A percentile compares a stretch with the other conserved stretches of the same genome.
These are phyloP conservation scores for Lasioglossum vierecki DNA, from an alignment of 2,888 invertebrate genomes.

Conservation along the genomic window DNA sequence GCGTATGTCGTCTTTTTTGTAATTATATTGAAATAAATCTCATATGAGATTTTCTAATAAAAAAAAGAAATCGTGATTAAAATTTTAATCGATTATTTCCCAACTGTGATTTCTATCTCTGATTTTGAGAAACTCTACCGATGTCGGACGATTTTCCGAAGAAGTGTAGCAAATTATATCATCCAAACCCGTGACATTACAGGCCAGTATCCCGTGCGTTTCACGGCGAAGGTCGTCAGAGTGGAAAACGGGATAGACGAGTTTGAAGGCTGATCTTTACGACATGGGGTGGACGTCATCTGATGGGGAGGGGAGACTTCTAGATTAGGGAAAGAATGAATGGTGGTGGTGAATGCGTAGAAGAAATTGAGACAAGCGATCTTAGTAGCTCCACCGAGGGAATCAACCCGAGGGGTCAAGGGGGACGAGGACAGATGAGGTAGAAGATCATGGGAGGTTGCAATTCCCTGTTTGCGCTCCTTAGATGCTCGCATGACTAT, in stretches of 20 bases:
- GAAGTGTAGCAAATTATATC: background rate
- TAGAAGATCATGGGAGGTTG: background rate
- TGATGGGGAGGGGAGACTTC: conserved; percentile 38
- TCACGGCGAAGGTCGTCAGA: conserved; percentile 29
- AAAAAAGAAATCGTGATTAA: no score
- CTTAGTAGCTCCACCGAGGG: conserved; percentile 21
- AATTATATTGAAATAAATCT: no score
- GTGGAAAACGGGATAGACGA: conserved; percentile 29
- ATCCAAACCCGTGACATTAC: conserved; percentile 34
- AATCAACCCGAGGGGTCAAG: background rate
- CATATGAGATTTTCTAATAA: no score
- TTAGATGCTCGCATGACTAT: background rate
- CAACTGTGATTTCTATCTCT: no score
- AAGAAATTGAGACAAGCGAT: conserved; percentile 54
- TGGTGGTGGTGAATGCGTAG: conserved; percentile 42
- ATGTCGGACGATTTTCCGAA: background rate
- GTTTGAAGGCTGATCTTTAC: conserved; percentile 27
- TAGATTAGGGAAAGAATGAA: conserved; percentile 46
- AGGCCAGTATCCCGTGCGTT: conserved; percentile 31
- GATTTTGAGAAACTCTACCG: background rate
- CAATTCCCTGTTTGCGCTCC: conserved; percentile 23
- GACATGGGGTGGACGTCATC: conserved; percentile 39
- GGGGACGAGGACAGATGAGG: conserved; percentile 18
- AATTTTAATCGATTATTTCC: no score
- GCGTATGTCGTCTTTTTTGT: no score